phyloP scores from a whole-genome alignment of 2,888 invertebrate species.

The Scrobipalpa costella region DNA sequence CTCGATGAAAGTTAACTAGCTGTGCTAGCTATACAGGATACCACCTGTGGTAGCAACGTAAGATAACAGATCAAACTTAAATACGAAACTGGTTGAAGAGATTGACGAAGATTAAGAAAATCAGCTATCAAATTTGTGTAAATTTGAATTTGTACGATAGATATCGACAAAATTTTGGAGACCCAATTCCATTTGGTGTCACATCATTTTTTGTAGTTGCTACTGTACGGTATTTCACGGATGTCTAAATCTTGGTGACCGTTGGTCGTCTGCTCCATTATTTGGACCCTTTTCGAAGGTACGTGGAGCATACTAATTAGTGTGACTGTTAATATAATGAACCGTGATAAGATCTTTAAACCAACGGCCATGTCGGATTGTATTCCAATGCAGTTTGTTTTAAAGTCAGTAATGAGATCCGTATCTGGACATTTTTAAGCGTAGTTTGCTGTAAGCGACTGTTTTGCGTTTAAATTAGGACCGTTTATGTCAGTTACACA shows the following conservation, averaged over 20 bases:
- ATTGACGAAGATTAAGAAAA: constrained; percentile 34
- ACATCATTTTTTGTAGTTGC: constrained; percentile 34
- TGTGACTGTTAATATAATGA: constrained; percentile 38
- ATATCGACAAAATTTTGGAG: constrained; percentile 26
- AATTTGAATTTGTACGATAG: constrained; percentile 33
- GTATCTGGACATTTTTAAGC: constrained; percentile 27
- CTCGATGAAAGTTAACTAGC: constrained; percentile 64
- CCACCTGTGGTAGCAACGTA: constrained; percentile 44
- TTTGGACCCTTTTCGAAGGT: constrained; percentile 30
- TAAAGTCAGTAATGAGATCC: constrained; percentile 31
- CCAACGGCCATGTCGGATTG: constrained; percentile 29
- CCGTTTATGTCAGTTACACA: neutral
- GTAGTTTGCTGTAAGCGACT: constrained; percentile 26
- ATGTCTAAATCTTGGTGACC: constrained; percentile 27
- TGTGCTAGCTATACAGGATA: constrained; percentile 56
- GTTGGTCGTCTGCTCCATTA: constrained; percentile 28
- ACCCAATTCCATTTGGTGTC: constrained; percentile 31
- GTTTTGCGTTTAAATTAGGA: constrained; percentile 15
- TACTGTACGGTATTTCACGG: constrained; percentile 31
- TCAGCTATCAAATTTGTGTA: constrained; percentile 39
- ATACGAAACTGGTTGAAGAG: constrained; percentile 38
- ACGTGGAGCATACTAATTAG: constrained; percentile 52
- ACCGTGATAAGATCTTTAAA: constrained; percentile 37
- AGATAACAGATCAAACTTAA: constrained; percentile 53
- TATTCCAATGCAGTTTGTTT: constrained; percentile 31